phyloP scores from a whole-genome alignment of 2,113 vertebrate species.

The Lasiurus cinereus region DNA sequence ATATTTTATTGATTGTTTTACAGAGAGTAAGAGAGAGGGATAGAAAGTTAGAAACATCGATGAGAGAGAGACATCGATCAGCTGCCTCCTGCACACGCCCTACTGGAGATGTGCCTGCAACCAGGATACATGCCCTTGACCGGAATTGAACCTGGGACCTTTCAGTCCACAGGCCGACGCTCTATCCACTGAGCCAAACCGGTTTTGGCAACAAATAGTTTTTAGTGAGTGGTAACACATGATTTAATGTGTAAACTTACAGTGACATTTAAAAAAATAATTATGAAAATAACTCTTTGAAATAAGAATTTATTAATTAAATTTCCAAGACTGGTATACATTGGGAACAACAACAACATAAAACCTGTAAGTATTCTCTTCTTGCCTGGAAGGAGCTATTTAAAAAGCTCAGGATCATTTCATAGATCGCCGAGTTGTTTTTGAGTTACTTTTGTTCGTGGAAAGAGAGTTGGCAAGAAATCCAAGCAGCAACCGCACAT shows the following conservation, averaged over 20 bases:
- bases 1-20: too few species aligned
- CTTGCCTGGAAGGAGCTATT: conserved; percentile 64
- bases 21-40: too few species aligned
- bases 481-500: background rate
- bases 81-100: too few species aligned
- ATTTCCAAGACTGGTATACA: conserved; percentile 36
- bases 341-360: background rate
- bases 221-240: conserved; percentile 70
- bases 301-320: conserved; percentile 54
- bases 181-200: too few species aligned
- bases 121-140: too few species aligned
- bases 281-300: conserved; percentile 5
- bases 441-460: conserved; percentile 62
- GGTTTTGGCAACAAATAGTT: background rate
- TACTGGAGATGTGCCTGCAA: too few species aligned
- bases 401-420: conserved; percentile 57
- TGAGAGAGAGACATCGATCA: too few species aligned
- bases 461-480: background rate
- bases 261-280: conserved; percentile 63
- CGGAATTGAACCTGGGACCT: too few species aligned
- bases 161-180: too few species aligned
- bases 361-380: background rate
- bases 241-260: conserved; percentile 66
- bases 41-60: too few species aligned
- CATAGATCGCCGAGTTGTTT: conserved; percentile 19